Evolutionary conservation across 1,140 invertebrate species (phyloP).

Genomic region (Lepidurus couesii): DNA sequence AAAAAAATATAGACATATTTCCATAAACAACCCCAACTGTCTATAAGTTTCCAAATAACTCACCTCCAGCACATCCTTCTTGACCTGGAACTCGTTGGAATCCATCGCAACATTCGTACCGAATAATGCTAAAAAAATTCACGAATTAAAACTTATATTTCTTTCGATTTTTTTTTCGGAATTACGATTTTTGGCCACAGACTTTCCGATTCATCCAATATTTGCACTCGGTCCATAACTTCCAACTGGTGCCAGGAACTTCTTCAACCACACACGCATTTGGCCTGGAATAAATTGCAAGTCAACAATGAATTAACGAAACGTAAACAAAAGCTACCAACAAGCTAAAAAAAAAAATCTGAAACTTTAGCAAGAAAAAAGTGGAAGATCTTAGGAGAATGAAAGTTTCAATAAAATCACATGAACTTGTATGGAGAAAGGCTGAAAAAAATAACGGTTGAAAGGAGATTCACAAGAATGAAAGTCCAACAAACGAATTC

Average conservation of each 20-base stretch:
- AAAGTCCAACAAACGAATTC: too few relatives aligned
- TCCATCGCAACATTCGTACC: constrained; percentile 53
- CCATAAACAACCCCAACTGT: background rate
- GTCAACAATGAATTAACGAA: background rate
- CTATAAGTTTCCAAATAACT: background rate
- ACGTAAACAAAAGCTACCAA: background rate
- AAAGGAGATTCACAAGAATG: too few relatives aligned
- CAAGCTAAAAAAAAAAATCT: background rate
- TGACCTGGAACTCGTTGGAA: constrained; percentile 45
- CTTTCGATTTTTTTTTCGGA: constrained; percentile 27
- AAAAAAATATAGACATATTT: constrained; percentile 30
- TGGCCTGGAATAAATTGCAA: constrained; percentile 42
- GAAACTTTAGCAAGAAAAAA: background rate
- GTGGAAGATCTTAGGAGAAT: background rate
- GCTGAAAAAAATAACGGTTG: too few relatives aligned
- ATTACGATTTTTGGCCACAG: constrained; percentile 49
- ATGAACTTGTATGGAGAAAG: too few relatives aligned
- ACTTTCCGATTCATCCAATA: constrained; percentile 49
- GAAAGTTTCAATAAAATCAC: too few relatives aligned
- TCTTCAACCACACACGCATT: constrained; percentile 51
- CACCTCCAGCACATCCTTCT: constrained; percentile 50
- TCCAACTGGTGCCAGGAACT: constrained; percentile 45
- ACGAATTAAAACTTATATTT: constrained; percentile 33
- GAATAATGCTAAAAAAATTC: constrained; percentile 44
- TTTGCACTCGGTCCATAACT: constrained; percentile 50